Conservation (phyloP, 2,888 invertebrate species). For the Ethmia dodecea region DNA sequence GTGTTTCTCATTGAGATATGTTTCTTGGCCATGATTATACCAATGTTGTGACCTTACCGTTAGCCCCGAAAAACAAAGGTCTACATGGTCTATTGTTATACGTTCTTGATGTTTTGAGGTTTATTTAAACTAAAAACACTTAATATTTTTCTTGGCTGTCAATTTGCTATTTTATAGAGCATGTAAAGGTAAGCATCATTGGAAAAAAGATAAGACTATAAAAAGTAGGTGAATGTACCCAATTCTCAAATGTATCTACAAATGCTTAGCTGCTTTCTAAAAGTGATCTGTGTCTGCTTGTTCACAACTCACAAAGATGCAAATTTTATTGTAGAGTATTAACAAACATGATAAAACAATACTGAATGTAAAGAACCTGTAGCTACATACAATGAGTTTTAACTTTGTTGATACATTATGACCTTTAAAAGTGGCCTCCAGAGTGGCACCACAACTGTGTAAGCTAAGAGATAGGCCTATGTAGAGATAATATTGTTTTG, state of each 20-base stretch:
- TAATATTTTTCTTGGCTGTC: neutral
- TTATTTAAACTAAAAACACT: neutral
- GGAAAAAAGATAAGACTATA: neutral
- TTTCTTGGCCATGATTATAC: slow-evolving; percentile 32
- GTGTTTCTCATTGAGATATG: too few species aligned
- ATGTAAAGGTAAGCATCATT: slow-evolving; percentile 3
- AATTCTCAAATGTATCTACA: slow-evolving; percentile 17
- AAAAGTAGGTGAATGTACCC: slow-evolving; percentile 35
- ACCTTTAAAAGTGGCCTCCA: too few species aligned
- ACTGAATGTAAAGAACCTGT: too few species aligned
- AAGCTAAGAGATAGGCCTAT: too few species aligned
- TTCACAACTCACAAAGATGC: too few species aligned
- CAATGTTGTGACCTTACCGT: slow-evolving; percentile 44
- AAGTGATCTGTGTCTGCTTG: too few species aligned
- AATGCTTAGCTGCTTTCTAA: slow-evolving; percentile 25
- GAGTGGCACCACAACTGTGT: too few species aligned
- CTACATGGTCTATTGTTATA: slow-evolving; percentile 31
- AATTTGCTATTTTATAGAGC: slow-evolving; percentile 12
- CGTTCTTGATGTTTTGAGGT: slow-evolving; percentile 28
- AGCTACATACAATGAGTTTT: too few species aligned
- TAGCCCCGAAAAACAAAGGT: slow-evolving; percentile 44
- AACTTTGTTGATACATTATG: too few species aligned
- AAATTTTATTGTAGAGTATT: too few species aligned
- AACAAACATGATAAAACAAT: too few species aligned
- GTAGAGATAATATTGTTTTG: too few species aligned